Conservation (phyloP, 2,888 invertebrate genomes). For the Papilio gigon region DNA sequence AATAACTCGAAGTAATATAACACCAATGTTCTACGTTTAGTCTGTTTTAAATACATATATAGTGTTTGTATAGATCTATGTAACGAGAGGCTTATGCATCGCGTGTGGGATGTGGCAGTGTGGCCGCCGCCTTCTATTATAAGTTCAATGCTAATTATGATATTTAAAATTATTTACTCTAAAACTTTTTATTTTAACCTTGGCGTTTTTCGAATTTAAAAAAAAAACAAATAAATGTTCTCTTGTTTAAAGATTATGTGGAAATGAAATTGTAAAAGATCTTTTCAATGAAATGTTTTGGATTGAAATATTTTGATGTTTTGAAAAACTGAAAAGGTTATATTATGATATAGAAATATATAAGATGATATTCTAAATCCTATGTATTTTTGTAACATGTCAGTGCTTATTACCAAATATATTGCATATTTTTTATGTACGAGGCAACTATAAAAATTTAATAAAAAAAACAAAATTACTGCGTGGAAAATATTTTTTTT, state of each 20-base stretch:
- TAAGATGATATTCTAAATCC: constrained; percentile 17
- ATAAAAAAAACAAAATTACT: not conserved
- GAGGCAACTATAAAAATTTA: not conserved
- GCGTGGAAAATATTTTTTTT: not conserved
- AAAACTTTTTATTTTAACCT: too few relatives aligned
- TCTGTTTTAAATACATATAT: constrained; percentile 17
- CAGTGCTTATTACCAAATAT: constrained; percentile 34
- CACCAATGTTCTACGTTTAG: constrained; percentile 18
- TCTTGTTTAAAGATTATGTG: not conserved
- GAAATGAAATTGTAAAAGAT: not conserved
- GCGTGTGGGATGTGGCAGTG: not conserved
- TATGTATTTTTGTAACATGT: constrained; percentile 32
- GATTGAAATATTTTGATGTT: constrained; percentile 3
- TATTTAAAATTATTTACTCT: constrained; percentile 10
- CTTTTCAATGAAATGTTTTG: not conserved
- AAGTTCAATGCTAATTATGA: constrained; percentile 7
- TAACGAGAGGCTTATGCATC: constrained; percentile 34
- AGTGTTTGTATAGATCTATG: constrained; percentile 10
- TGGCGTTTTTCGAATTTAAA: not conserved
- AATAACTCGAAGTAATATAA: constrained; percentile 5
- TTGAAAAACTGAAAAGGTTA: not conserved
- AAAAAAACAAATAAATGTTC: constrained; percentile 7
- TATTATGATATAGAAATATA: constrained; percentile 16
- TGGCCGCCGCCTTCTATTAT: constrained; percentile 2
- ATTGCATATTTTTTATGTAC: constrained; percentile 6